These are phyloP conservation scores for Hippocampus zosterae DNA, from an alignment of 2,113 vertebrate genomes.

Conservation along the genomic window DNA sequence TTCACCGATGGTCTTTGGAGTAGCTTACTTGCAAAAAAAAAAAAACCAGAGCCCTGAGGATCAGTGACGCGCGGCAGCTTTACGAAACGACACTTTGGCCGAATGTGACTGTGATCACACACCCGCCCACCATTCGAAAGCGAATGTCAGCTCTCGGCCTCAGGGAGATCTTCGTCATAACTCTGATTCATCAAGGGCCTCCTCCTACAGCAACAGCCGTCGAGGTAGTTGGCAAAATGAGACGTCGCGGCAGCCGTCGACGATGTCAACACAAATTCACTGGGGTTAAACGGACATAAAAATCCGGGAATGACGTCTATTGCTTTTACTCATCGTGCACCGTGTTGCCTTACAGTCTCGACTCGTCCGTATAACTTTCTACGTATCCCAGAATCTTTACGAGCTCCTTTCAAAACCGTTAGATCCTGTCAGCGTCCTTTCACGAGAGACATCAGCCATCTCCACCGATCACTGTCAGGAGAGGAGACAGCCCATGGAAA, in stretches of 20 bases:
- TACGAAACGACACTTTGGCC: slow-evolving; percentile 14
- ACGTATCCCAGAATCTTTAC: slow-evolving; percentile 12
- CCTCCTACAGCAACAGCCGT: slow-evolving; percentile 36
- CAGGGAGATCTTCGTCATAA: slow-evolving; percentile 49
- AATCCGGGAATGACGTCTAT: not conserved
- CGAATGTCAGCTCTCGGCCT: slow-evolving; percentile 26
- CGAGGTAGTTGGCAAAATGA: slow-evolving; percentile 30
- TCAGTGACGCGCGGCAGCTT: slow-evolving; percentile 2
- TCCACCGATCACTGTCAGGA: slow-evolving; percentile 32
- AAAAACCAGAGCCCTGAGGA: not conserved
- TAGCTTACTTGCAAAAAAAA: not conserved
- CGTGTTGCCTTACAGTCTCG: not conserved
- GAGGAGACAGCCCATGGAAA: slow-evolving; percentile 12
- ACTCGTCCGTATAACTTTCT: slow-evolving; percentile 7
- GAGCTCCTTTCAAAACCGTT: slow-evolving; percentile 12
- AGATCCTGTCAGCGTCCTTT: slow-evolving; percentile 31
- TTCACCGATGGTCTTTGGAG: not conserved
- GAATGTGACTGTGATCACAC: slow-evolving; percentile 34
- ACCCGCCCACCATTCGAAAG: slow-evolving; percentile 29
- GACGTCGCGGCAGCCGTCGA: slow-evolving; percentile 9
- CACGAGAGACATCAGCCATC: slow-evolving; percentile 21
- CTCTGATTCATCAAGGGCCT: slow-evolving; percentile 58
- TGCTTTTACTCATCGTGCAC: not conserved
- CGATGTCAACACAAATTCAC: not conserved
- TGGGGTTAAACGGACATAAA: not conserved